phyloP scores from a whole-genome alignment of 2,797 vertebrate species.

The Lateolabrax maculatus region DNA sequence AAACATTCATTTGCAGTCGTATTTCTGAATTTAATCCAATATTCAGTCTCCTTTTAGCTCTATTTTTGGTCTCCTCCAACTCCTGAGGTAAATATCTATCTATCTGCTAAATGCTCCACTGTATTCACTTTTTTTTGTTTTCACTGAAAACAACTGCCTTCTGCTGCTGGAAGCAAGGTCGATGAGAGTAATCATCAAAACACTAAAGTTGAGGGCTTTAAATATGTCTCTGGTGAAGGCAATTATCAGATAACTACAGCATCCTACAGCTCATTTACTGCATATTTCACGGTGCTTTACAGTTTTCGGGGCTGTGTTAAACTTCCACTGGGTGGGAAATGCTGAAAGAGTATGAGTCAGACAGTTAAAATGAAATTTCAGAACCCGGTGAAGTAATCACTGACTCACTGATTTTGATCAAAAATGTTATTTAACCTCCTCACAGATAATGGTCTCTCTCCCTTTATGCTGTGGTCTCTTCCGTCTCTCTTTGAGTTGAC shows the following conservation, averaged over 20 bases:
- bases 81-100: background rate
- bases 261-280: background rate
- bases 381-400: constrained; percentile 7
- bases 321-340: background rate
- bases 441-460: constrained; percentile 4
- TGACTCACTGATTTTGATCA: constrained; percentile 18
- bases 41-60: background rate
- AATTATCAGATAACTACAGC: too few species aligned
- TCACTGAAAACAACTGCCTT: background rate
- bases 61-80: constrained; percentile 7
- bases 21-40: background rate
- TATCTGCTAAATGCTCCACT: background rate
- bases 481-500: constrained; percentile 16
- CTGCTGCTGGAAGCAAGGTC: background rate
- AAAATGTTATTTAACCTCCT: background rate
- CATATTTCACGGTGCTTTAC: background rate
- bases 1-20: background rate
- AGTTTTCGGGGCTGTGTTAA: background rate
- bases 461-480: background rate
- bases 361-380: constrained; percentile 13
- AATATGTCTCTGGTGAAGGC: too few species aligned
- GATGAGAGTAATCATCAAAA: background rate
- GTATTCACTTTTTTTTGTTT: too few species aligned
- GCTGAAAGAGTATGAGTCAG: constrained; percentile 16
- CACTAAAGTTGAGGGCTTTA: too few species aligned